A percentile compares a stretch with the other conserved stretches of the same genome.
Evolutionary conservation across 92 coral and sea anemone genomes (phyloP).

Genomic region (Blastomussa wellsi): DNA sequence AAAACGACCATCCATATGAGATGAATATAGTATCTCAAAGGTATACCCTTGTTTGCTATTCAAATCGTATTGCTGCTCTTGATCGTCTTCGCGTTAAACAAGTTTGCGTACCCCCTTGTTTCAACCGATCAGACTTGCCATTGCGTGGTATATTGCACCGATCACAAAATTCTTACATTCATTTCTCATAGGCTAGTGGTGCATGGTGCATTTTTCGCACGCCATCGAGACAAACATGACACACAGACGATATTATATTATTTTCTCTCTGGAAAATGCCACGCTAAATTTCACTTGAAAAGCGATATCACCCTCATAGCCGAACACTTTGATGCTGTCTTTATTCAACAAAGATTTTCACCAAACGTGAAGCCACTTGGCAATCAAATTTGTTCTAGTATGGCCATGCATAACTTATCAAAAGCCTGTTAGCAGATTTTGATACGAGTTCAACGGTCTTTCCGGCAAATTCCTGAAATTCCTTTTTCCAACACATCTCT

Average conservation of each 20-base stretch:
- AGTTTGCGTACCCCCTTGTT: neutral
- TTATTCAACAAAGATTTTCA: neutral
- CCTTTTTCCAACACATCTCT: neutral
- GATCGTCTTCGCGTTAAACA: neutral
- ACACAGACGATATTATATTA: neutral
- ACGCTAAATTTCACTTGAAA: neutral
- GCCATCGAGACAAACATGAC: neutral
- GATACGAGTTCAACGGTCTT: neutral
- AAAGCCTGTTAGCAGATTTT: neutral
- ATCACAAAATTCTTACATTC: neutral
- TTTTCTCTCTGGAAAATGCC: neutral
- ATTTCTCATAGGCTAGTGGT: neutral
- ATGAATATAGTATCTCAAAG: neutral
- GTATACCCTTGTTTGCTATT: too few species aligned
- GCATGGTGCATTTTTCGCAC: neutral
- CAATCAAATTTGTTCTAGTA: neutral
- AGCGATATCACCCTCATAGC: neutral
- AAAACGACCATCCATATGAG: neutral
- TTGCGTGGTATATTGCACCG: neutral
- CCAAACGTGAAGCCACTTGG: neutral
- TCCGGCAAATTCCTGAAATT: conserved; percentile 9
- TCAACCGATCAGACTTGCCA: neutral
- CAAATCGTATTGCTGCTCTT: neutral
- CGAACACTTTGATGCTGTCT: neutral
- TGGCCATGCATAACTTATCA: neutral